These are phyloP conservation scores for Cossypha polioptera DNA, from an alignment of 2,797 vertebrate species.

Conservation along the genomic window DNA sequence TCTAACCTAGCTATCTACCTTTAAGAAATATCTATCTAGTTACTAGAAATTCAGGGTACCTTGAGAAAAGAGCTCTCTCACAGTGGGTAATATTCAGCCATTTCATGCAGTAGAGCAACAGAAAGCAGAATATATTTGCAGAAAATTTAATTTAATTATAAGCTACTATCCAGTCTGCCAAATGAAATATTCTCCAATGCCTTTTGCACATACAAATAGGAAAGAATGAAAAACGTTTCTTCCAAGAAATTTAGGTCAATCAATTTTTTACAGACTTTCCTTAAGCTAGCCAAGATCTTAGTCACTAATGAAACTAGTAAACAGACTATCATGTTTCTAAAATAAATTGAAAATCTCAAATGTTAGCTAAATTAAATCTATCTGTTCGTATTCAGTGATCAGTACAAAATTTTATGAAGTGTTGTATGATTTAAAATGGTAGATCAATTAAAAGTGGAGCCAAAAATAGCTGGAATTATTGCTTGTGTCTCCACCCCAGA, in stretches of 20 bases:
- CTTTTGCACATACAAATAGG: neutral
- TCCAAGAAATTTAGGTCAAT: slow-evolving; percentile 38
- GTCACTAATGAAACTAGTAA: slow-evolving; percentile 12
- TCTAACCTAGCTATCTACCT: neutral
- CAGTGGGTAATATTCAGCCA: neutral
- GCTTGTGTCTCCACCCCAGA: neutral
- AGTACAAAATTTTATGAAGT: neutral
- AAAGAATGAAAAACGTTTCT: slow-evolving; percentile 6
- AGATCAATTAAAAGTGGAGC: neutral
- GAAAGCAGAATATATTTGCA: neutral
- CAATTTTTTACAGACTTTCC: slow-evolving; percentile 28
- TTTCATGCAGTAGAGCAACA: neutral
- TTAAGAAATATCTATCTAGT: neutral
- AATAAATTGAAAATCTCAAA: slow-evolving; percentile 15
- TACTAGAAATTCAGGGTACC: neutral
- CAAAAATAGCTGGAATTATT: neutral
- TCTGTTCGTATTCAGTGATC: neutral
- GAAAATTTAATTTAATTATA: slow-evolving; percentile 30
- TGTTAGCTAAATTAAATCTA: neutral
- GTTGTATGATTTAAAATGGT: neutral
- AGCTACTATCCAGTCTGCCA: neutral
- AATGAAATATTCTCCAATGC: neutral
- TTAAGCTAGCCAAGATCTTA: neutral
- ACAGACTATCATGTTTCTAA: neutral
- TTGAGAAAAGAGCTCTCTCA: neutral